phyloP scores from a whole-genome alignment of 2,797 vertebrate genomes.

The Paguma larvata region DNA sequence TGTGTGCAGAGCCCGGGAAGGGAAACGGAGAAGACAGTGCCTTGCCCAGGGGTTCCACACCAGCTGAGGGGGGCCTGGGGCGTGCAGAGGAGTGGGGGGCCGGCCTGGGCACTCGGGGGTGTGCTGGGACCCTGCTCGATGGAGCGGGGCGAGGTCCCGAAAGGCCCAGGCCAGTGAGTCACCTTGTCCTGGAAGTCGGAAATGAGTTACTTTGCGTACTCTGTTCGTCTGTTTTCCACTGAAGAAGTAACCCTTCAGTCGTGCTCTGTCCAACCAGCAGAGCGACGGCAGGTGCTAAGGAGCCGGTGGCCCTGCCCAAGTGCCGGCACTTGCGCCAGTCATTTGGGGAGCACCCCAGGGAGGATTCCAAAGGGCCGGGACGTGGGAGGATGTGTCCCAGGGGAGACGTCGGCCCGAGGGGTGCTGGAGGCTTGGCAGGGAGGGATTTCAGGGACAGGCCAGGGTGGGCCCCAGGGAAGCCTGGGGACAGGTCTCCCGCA shows the following conservation, averaged over 20 bases:
- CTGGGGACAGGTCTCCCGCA: too few species aligned
- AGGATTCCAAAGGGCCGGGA: not conserved
- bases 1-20: not conserved
- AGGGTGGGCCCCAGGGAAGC: not conserved
- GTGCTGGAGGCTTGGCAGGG: accelerated
- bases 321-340: accelerated
- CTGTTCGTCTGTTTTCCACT: not conserved
- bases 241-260: not conserved
- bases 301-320: not conserved
- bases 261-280: not conserved
- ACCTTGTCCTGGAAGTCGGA: not conserved
- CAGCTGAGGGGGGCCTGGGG: not conserved
- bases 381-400: not conserved
- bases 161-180: not conserved
- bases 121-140: accelerated
- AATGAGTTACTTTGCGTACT: not conserved
- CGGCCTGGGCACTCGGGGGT: accelerated
- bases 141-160: not conserved
- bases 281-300: too few species aligned
- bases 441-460: not conserved
- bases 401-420: accelerated
- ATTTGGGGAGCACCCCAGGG: accelerated
- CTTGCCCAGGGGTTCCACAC: not conserved
- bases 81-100: not conserved
- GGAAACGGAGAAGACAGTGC: not conserved